Evolutionary conservation across 2,797 vertebrate species (phyloP).

Genomic region (Ciconia nigra): DNA sequence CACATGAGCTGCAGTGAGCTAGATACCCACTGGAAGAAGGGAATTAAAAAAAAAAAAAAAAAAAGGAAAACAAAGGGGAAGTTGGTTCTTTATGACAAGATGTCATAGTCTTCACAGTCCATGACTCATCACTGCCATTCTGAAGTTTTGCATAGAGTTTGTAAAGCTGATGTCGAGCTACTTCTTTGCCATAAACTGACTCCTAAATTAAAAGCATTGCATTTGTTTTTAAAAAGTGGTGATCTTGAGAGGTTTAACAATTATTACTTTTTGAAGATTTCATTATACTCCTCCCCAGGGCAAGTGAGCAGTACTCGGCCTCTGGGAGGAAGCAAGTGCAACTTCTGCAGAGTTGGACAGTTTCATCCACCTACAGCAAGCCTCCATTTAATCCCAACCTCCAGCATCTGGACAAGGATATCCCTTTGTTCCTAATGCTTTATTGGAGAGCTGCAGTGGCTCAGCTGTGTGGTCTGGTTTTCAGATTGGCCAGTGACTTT

Average conservation of each 20-base stretch:
- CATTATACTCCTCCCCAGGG: background rate
- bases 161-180: background rate
- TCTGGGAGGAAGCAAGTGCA: background rate
- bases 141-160: background rate
- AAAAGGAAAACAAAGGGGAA: background rate
- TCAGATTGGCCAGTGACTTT: background rate
- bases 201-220: background rate
- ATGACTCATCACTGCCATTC: background rate
- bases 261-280: background rate
- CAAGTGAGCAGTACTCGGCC: background rate
- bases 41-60: background rate
- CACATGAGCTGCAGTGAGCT: slow-evolving; percentile 2
- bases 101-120: background rate
- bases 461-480: background rate
- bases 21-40: background rate
- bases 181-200: background rate
- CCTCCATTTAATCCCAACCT: background rate
- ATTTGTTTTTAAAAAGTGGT: background rate
- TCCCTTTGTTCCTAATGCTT: background rate
- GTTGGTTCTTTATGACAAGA: background rate
- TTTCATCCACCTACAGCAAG: background rate
- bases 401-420: background rate
- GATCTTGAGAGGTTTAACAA: background rate
- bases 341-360: background rate
- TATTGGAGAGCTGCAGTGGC: background rate